Evolutionary conservation across 2,797 vertebrate genomes (phyloP).

Genomic region (Onychomys leucogaster): DNA sequence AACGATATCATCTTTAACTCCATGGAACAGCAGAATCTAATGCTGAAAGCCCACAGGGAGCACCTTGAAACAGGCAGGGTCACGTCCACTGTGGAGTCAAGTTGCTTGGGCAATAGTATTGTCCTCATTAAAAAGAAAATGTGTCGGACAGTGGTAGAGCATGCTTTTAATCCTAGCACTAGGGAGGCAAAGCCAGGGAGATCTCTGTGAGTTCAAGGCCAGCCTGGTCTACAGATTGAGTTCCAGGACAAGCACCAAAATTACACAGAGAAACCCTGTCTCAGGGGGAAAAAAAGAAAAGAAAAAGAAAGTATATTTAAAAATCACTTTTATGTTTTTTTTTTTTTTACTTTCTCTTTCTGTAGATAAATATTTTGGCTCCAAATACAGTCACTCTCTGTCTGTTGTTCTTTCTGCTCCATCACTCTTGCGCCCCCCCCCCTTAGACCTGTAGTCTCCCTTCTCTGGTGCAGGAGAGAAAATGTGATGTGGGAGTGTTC

Average conservation of each 20-base stretch:
- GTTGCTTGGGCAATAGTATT: constrained; percentile 9
- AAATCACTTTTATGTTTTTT: background rate
- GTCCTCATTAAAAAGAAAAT: background rate
- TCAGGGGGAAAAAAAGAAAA: too few species aligned
- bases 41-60: background rate
- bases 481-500: background rate
- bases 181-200: too few species aligned
- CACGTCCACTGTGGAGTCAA: background rate
- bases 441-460: background rate
- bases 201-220: too few species aligned
- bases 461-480: background rate
- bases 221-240: too few species aligned
- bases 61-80: background rate
- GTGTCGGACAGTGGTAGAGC: too few species aligned
- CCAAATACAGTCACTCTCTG: constrained; percentile 16
- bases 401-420: background rate
- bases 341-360: background rate
- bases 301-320: background rate
- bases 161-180: too few species aligned
- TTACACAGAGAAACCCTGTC: too few species aligned
- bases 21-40: background rate
- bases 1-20: background rate
- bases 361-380: background rate
- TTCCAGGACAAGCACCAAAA: too few species aligned
- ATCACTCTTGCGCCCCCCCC: background rate